Conservation (phyloP, 2,888 invertebrate species). For the Spodoptera littoralis region DNA sequence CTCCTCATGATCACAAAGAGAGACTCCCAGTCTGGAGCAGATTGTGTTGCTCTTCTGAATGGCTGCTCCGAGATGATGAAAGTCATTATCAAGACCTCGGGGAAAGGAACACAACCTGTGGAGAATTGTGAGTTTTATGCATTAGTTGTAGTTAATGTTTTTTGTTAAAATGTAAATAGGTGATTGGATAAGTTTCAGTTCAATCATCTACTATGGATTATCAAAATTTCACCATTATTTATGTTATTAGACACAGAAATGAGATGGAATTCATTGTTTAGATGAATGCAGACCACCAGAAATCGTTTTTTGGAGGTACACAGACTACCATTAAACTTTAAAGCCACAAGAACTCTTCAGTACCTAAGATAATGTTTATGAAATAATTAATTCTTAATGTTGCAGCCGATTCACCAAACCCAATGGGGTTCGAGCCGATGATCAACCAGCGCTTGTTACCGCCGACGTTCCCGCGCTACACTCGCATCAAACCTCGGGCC, state of each 20-base stretch:
- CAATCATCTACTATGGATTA: no score
- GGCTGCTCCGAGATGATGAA: slow-evolving; percentile 95
- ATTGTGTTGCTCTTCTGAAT: slow-evolving; percentile 94
- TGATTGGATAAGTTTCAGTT: no score
- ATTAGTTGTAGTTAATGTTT: background rate
- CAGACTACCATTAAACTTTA: no score
- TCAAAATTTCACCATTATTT: no score
- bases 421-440: slow-evolving; percentile 98
- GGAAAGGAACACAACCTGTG: slow-evolving; percentile 91
- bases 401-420: slow-evolving; percentile 91
- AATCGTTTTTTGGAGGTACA: no score
- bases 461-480: slow-evolving; percentile 99
- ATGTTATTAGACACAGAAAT: no score
- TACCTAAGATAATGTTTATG: no score
- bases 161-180: background rate
- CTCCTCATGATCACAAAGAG: slow-evolving; percentile 91
- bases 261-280: no score
- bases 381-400: background rate
- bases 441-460: slow-evolving; percentile 98
- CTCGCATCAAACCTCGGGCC: slow-evolving; percentile 93
- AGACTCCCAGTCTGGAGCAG: slow-evolving; percentile 91
- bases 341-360: no score
- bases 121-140: slow-evolving; percentile 86
- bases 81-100: slow-evolving; percentile 92
- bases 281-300: no score